Conservation (phyloP, 2,113 vertebrate species). For the Agelaius tricolor region DNA sequence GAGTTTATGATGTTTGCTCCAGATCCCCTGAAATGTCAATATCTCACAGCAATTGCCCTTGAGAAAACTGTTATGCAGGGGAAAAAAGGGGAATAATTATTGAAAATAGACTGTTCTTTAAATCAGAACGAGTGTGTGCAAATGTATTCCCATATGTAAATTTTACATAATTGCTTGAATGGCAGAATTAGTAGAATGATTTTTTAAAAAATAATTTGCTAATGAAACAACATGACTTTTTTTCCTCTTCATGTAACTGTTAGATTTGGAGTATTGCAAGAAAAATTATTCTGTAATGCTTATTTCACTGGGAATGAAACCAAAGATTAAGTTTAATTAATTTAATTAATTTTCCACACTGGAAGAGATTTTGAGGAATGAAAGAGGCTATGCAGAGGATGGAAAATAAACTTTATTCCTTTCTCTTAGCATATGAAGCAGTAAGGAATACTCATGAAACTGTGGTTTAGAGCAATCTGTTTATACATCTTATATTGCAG, state of each 20-base stretch:
- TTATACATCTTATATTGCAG: not conserved
- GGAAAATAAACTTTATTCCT: not conserved
- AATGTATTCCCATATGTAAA: not conserved
- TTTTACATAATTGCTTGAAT: not conserved
- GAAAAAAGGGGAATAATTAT: not conserved
- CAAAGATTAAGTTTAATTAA: conserved; percentile 3
- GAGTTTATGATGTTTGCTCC: not conserved
- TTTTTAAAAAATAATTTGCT: not conserved
- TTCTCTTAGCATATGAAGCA: not conserved
- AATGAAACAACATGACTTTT: not conserved
- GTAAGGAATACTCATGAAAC: not conserved
- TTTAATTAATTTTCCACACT: conserved; percentile 13
- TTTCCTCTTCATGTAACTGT: not conserved
- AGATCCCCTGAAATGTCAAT: not conserved
- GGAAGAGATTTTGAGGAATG: not conserved
- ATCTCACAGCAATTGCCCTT: not conserved
- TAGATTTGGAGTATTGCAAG: not conserved
- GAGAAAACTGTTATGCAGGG: not conserved
- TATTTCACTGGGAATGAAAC: not conserved
- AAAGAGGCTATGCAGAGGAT: not conserved
- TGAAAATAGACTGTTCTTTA: not conserved
- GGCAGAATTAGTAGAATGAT: not conserved
- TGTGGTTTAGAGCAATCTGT: not conserved
- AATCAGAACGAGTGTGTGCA: not conserved
- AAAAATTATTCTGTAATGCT: not conserved